Conservation (phyloP, 35 echinoderm and acorn worm species). For the Holothuria glaberrima region DNA sequence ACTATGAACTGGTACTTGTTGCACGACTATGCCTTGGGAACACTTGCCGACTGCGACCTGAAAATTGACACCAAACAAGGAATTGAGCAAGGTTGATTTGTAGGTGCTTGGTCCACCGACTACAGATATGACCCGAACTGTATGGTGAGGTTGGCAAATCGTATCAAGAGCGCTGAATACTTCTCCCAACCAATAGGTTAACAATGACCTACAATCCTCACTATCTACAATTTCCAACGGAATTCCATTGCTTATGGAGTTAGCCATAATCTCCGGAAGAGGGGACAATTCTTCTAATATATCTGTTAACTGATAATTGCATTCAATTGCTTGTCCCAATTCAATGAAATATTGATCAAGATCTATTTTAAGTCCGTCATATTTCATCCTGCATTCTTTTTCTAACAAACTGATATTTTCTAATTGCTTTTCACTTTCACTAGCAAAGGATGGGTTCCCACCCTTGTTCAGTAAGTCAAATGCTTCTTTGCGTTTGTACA, state of each 20-base stretch:
- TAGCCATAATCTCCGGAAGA: background rate
- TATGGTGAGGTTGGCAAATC: background rate
- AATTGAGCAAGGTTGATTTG: slow-evolving; percentile 5
- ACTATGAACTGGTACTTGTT: background rate
- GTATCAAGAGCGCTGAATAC: background rate
- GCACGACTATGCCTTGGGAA: background rate
- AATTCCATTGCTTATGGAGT: background rate
- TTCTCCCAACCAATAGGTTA: background rate
- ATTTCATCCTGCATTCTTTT: background rate
- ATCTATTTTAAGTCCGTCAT: background rate
- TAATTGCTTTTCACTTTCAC: too few relatives aligned
- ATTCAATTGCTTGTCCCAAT: slow-evolving; percentile 16
- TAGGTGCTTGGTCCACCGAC: background rate
- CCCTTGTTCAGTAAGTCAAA: background rate
- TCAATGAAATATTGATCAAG: background rate
- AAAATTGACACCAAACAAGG: slow-evolving; percentile 44
- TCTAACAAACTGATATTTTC: too few relatives aligned
- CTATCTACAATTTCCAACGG: background rate
- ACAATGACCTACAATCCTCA: background rate
- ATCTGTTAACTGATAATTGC: background rate
- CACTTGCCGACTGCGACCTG: too few relatives aligned
- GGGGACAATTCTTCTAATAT: background rate
- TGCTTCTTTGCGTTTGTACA: background rate
- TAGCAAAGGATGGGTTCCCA: background rate
- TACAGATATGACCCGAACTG: background rate